Conservation (phyloP, 2,797 vertebrate species). For the Scolopax bukidnonensis region DNA sequence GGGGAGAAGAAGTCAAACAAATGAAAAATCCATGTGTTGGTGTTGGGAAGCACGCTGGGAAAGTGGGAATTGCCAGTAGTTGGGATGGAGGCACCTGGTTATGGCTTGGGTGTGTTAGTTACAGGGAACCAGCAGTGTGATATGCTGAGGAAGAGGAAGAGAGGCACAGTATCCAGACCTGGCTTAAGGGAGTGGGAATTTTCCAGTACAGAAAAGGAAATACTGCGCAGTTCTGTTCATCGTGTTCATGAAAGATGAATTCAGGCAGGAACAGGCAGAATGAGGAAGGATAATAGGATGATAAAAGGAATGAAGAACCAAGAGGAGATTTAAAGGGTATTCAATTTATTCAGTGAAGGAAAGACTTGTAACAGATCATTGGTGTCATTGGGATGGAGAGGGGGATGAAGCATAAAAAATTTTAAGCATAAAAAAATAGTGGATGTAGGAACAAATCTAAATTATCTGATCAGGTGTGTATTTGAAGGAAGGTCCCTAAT, state of each 20-base stretch:
- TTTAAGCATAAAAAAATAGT: neutral
- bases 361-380: neutral
- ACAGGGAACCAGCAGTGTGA: neutral
- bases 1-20: neutral
- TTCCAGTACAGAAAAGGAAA: neutral
- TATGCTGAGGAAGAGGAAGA: neutral
- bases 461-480: neutral
- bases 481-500: neutral
- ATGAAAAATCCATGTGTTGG: neutral
- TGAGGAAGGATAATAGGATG: neutral
- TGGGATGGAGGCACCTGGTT: neutral
- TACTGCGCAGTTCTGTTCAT: accelerated
- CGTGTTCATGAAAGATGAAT: neutral
- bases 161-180: neutral
- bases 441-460: neutral
- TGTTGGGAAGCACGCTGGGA: neutral
- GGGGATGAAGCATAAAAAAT: neutral
- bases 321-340: neutral
- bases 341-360: neutral
- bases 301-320: neutral
- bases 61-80: neutral
- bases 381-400: neutral
- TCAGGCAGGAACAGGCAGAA: neutral
- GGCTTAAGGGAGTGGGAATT: neutral
- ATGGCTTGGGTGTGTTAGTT: neutral